Percentiles rank a stretch among this genome's conserved stretches.
phyloP scores from a whole-genome alignment of 2,888 invertebrate species.

The Sinelater perroti region DNA sequence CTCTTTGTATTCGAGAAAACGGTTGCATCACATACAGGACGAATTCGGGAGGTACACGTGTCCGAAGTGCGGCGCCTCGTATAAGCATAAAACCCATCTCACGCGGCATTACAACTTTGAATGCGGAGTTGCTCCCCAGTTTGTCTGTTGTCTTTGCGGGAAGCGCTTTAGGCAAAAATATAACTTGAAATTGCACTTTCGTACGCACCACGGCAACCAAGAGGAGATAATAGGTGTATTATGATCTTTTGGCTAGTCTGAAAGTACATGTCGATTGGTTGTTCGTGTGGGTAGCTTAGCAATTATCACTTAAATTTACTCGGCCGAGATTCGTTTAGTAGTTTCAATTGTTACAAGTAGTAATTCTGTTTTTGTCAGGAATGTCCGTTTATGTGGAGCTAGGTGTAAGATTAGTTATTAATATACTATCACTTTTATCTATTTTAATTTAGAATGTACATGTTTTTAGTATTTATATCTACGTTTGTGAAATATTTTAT shows the following conservation, averaged over 20 bases:
- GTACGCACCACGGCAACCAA: background rate
- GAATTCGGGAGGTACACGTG: conserved; percentile 55
- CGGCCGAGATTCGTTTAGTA: no score
- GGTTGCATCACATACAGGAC: conserved; percentile 7
- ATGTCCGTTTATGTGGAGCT: no score
- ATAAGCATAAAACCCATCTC: conserved; percentile 68
- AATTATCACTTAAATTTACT: no score
- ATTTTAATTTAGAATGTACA: no score
- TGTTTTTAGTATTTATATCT: no score
- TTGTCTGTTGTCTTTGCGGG: conserved; percentile 64
- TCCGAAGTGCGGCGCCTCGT: conserved; percentile 66
- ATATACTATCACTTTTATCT: no score
- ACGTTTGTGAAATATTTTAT: no score
- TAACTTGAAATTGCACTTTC: conserved; percentile 46
- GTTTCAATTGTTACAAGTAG: no score
- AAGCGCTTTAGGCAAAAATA: conserved; percentile 46
- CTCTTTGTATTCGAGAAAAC: background rate
- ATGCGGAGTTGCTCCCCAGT: conserved; percentile 67
- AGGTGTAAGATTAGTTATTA: no score
- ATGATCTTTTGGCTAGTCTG: background rate
- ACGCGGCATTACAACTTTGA: conserved; percentile 67
- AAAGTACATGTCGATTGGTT: background rate
- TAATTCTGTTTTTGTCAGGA: no score
- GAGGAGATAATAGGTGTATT: background rate
- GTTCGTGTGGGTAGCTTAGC: background rate